A percentile compares a stretch with the other conserved stretches of the same genome.
Conservation (phyloP, 2,113 vertebrate species). For the Ammodytes dubius region DNA sequence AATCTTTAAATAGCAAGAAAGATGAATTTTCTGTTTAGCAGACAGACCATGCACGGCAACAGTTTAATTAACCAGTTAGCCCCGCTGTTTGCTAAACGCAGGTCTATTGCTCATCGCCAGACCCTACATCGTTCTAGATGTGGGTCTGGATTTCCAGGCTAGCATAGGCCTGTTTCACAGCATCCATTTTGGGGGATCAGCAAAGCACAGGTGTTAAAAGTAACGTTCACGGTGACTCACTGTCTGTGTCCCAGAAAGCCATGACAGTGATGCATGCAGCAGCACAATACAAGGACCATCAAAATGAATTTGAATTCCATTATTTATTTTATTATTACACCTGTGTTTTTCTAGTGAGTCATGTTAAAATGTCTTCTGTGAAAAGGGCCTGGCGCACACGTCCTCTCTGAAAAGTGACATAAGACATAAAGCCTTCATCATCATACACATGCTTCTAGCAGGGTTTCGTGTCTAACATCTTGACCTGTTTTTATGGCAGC, state of each 20-base stretch:
- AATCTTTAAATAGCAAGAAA: no score
- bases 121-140: no score
- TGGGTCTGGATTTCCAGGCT: no score
- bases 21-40: no score
- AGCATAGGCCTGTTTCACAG: not conserved
- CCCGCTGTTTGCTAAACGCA: no score
- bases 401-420: not conserved
- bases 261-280: not conserved
- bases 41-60: no score
- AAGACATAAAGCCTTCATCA: not conserved
- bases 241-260: not conserved
- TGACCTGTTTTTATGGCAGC: constrained; percentile 2
- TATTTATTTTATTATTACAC: constrained; percentile 1
- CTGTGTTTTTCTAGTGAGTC: constrained; percentile 1
- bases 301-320: constrained; percentile 1
- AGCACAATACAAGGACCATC: not conserved
- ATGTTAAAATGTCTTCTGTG: constrained; percentile 9
- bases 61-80: no score
- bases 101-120: no score
- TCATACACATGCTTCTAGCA: constrained; percentile 6
- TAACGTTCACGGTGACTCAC: not conserved
- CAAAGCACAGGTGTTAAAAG: not conserved
- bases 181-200: not conserved
- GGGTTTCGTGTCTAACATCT: not conserved
- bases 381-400: not conserved